These are phyloP conservation scores for Monoplex corrugatus DNA, from an alignment of 2,888 invertebrate genomes.

Conservation along the genomic window DNA sequence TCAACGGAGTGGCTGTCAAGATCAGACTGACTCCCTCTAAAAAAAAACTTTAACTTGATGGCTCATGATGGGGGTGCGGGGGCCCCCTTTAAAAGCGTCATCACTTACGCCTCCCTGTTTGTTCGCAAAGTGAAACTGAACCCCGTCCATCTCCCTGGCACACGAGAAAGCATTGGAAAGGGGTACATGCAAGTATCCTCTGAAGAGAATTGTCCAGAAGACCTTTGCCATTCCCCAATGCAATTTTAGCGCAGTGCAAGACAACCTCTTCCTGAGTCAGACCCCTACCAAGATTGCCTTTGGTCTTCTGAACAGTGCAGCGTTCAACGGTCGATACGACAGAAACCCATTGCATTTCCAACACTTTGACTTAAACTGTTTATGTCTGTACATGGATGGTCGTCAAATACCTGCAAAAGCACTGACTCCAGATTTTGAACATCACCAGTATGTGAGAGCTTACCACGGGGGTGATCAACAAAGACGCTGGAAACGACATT, in stretches of 20 bases:
- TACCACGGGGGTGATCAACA: too few species aligned
- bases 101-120: neutral
- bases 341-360: neutral
- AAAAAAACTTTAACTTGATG: conserved; percentile 34
- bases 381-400: neutral
- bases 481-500: too few species aligned
- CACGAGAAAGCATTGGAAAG: neutral
- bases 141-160: neutral
- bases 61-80: neutral
- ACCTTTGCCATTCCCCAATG: neutral
- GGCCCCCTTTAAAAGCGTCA: neutral
- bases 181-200: neutral
- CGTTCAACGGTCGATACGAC: neutral
- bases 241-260: neutral
- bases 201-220: neutral
- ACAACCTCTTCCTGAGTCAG: too few species aligned
- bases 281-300: conserved; percentile 20
- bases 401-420: too few species aligned
- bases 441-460: too few species aligned
- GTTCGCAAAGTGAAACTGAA: neutral
- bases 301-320: neutral
- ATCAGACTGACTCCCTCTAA: conserved; percentile 30
- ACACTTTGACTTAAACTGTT: neutral
- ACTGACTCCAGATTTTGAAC: too few species aligned
- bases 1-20: conserved; percentile 52